Conservation (phyloP, 2,888 invertebrate species). For the Mystacides longicornis region DNA sequence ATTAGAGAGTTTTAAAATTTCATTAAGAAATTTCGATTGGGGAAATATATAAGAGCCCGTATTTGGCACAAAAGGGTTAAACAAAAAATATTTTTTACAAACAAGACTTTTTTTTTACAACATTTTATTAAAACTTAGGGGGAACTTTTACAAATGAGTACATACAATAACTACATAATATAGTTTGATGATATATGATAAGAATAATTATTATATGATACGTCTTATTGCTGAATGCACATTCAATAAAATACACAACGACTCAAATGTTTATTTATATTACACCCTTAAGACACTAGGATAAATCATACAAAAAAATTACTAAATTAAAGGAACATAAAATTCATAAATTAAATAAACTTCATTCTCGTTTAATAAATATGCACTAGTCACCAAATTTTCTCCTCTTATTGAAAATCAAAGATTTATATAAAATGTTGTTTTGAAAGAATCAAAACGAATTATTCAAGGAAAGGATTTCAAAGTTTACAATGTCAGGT, state of each 20-base stretch:
- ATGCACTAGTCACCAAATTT: too few relatives aligned
- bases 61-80: not conserved
- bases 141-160: not conserved
- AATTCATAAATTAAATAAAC: not conserved
- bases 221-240: constrained; percentile 1
- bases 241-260: not conserved
- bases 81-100: not conserved
- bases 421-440: too few relatives aligned
- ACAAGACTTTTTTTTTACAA: not conserved
- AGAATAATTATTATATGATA: not conserved
- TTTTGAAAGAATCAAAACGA: too few relatives aligned
- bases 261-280: not conserved
- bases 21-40: too few relatives aligned
- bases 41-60: too few relatives aligned
- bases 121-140: not conserved
- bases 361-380: too few relatives aligned
- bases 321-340: constrained; percentile 1
- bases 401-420: too few relatives aligned
- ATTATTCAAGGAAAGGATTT: too few relatives aligned
- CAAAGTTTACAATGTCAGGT: too few relatives aligned
- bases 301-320: not conserved
- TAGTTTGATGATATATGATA: not conserved
- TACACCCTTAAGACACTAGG: not conserved
- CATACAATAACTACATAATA: not conserved
- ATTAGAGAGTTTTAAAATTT: not conserved